Conservation (phyloP, 2,888 invertebrate genomes). For the Dorcus parallelipipedus region DNA sequence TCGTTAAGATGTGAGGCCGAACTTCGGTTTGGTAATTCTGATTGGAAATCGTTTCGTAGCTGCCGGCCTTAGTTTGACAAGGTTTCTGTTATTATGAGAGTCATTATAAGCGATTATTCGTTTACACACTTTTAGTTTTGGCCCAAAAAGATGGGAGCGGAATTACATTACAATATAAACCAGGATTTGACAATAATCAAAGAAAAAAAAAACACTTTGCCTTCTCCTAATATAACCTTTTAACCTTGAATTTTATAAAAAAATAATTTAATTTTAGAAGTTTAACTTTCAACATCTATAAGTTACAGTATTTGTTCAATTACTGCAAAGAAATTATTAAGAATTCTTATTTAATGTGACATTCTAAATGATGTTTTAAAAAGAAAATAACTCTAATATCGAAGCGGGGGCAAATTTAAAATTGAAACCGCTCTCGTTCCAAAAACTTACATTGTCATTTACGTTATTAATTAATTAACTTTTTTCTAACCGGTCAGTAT, state of each 20-base stretch:
- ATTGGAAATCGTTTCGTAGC: slow-evolving; percentile 35
- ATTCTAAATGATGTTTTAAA: background rate
- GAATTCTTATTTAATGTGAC: background rate
- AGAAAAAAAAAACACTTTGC: no score
- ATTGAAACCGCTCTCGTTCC: slow-evolving; percentile 3
- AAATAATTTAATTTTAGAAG: no score
- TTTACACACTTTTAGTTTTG: slow-evolving; percentile 15
- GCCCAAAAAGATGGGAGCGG: no score
- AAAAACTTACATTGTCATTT: slow-evolving; percentile 15
- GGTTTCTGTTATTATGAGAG: slow-evolving; percentile 35
- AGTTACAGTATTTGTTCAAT: no score
- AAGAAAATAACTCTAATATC: no score
- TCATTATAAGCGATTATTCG: slow-evolving; percentile 35
- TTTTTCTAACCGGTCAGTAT: slow-evolving; percentile 7
- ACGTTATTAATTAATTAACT: slow-evolving; percentile 17
- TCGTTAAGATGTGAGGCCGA: slow-evolving; percentile 8
- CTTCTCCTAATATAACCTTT: no score
- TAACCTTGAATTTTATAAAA: no score
- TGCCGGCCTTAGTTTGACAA: slow-evolving; percentile 36
- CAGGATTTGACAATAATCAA: no score
- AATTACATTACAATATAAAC: no score
- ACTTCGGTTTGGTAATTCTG: slow-evolving; percentile 35
- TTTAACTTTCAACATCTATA: no score
- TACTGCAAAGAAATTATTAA: no score
- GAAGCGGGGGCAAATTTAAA: slow-evolving; percentile 6